Percentiles rank a stretch among this genome's conserved stretches.
phyloP scores from a whole-genome alignment of 2,797 vertebrate species.

The Hafferia zeledoni region DNA sequence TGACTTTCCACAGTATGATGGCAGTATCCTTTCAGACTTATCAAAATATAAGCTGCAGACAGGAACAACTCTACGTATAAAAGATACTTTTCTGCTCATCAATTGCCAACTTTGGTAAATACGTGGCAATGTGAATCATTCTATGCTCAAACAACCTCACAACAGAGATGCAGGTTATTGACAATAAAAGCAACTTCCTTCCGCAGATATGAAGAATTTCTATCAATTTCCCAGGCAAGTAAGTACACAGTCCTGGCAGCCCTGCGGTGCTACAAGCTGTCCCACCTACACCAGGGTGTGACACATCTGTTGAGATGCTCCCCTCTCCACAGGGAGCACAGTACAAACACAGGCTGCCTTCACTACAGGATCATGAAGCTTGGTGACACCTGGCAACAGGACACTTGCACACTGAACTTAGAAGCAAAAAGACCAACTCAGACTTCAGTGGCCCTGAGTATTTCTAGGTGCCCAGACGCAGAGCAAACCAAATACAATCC shows the following conservation, averaged over 20 bases:
- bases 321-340: background rate
- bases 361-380: accelerated
- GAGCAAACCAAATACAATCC: background rate
- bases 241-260: background rate
- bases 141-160: background rate
- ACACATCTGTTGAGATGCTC: background rate
- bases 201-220: background rate
- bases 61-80: background rate
- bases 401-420: background rate
- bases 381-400: background rate
- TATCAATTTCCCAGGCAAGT: background rate
- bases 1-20: background rate
- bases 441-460: background rate
- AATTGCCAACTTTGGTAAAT: background rate
- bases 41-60: background rate
- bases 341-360: background rate
- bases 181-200: background rate
- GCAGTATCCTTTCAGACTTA: background rate
- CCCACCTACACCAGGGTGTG: accelerated
- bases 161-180: background rate
- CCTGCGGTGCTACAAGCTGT: background rate
- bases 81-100: background rate
- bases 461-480: accelerated
- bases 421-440: background rate
- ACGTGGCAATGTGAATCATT: background rate